phyloP scores from a whole-genome alignment of 2,797 vertebrate species.

The Falco naumanni region DNA sequence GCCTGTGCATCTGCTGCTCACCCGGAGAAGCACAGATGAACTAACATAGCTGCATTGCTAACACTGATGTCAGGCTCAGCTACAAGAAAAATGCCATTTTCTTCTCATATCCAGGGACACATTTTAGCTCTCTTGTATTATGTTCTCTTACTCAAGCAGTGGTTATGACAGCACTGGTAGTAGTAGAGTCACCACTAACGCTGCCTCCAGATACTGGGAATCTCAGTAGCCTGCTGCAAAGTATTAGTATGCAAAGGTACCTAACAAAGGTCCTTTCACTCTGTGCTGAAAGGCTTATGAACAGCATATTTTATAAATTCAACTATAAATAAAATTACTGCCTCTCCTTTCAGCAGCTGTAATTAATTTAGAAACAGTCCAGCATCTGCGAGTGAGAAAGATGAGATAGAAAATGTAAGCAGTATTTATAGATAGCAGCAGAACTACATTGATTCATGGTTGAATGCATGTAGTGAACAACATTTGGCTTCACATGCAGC shows the following conservation, averaged over 20 bases:
- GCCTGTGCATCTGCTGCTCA: not conserved
- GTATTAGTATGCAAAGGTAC: not conserved
- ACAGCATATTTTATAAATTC: not conserved
- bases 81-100: slow-evolving; percentile 18
- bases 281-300: not conserved
- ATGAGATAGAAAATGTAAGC: not conserved
- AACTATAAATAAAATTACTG: slow-evolving; percentile 13
- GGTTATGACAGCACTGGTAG: not conserved
- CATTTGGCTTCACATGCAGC: not conserved
- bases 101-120: not conserved
- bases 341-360: not conserved
- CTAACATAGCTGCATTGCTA: not conserved
- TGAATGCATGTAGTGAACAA: not conserved
- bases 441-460: not conserved
- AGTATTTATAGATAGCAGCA: not conserved
- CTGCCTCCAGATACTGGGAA: not conserved
- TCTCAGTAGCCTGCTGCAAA: not conserved
- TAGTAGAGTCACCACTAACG: not conserved
- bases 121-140: not conserved
- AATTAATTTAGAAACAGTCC: slow-evolving; percentile 28
- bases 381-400: not conserved
- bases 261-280: not conserved
- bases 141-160: not conserved
- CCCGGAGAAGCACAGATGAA: not conserved
- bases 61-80: not conserved